Evolutionary conservation across 2,888 invertebrate species (phyloP).

Genomic region (Aphidoletes aphidimyza): DNA sequence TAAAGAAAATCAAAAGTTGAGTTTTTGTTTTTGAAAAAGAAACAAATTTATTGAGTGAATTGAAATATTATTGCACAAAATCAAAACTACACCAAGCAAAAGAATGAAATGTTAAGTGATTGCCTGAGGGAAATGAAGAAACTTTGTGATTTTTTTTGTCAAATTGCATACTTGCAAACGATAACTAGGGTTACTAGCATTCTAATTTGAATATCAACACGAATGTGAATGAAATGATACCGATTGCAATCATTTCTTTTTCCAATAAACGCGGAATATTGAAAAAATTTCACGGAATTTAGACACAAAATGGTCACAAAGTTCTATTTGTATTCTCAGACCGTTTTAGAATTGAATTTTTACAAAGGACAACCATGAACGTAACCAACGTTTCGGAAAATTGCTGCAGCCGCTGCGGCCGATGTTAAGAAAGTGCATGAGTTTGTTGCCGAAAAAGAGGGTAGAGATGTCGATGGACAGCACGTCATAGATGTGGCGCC

Average conservation of each 20-base stretch:
- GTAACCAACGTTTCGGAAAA: conserved; percentile 79
- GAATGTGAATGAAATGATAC: too few species aligned
- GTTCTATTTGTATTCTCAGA: background rate
- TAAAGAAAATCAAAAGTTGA: background rate
- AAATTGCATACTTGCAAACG: too few species aligned
- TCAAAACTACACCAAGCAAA: background rate
- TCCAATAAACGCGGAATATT: too few species aligned
- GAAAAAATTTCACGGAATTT: too few species aligned
- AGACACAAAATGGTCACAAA: background rate
- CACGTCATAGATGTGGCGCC: conserved; percentile 62
- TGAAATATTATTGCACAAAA: conserved; percentile 9
- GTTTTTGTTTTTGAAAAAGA: background rate
- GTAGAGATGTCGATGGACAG: conserved; percentile 64
- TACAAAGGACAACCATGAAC: conserved; percentile 79
- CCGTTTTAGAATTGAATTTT: too few species aligned
- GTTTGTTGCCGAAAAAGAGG: conserved; percentile 64
- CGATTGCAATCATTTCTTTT: too few species aligned
- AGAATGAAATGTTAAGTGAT: background rate
- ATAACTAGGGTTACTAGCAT: too few species aligned
- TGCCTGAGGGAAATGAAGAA: background rate
- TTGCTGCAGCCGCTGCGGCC: conserved; percentile 69
- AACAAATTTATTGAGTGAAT: background rate
- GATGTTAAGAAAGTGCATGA: conserved; percentile 75
- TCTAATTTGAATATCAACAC: too few species aligned
- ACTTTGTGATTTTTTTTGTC: too few species aligned